Conservation (phyloP, 2,113 vertebrate species). For the Nothobranchius furzeri region DNA sequence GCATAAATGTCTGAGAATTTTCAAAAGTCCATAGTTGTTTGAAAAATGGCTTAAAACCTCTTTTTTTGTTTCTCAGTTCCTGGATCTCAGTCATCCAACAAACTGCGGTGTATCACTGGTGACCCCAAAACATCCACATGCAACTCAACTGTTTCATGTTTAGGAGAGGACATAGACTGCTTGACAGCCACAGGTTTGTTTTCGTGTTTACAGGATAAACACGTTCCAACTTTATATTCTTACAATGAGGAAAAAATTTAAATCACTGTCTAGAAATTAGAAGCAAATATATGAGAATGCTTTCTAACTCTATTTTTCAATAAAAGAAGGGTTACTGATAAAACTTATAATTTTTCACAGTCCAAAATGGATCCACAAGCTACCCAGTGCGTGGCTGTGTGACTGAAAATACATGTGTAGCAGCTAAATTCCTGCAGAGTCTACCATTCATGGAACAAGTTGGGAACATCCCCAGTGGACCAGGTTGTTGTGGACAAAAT, state of each 20-base stretch:
- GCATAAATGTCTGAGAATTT: too few relatives aligned
- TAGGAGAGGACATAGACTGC: neutral
- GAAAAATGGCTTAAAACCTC: too few relatives aligned
- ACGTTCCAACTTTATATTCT: too few relatives aligned
- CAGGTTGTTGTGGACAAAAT: neutral
- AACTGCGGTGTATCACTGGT: neutral
- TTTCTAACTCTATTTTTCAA: too few relatives aligned
- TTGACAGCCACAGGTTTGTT: neutral
- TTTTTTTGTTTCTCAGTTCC: neutral
- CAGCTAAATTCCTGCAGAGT: neutral
- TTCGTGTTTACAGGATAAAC: too few relatives aligned
- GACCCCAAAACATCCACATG: neutral
- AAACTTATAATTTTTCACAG: neutral
- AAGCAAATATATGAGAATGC: too few relatives aligned
- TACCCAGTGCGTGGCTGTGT: neutral
- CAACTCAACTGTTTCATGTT: neutral
- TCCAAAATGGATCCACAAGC: fast-evolving
- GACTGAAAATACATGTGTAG: neutral
- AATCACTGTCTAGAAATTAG: too few relatives aligned
- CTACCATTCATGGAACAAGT: neutral
- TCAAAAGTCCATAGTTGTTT: too few relatives aligned
- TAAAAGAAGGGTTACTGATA: too few relatives aligned
- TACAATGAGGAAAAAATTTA: too few relatives aligned
- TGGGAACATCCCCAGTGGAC: fast-evolving
- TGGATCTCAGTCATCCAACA: neutral